phyloP scores from a whole-genome alignment of 2,888 invertebrate species.

The Chymomyza amoena region DNA sequence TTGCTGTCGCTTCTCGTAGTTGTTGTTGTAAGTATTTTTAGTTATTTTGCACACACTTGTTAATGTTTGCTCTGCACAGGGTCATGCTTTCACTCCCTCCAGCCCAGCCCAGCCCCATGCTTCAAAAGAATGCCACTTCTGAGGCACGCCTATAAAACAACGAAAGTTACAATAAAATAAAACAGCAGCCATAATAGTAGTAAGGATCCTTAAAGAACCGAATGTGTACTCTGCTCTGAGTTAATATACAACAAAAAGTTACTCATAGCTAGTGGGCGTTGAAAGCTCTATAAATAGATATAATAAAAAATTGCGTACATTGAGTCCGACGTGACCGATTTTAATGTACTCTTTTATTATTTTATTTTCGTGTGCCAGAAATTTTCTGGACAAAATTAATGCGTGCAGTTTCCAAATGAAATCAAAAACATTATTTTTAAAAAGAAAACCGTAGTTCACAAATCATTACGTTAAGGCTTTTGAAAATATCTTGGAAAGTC shows the following conservation, averaged over 20 bases:
- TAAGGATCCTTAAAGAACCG: background rate
- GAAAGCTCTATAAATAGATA: background rate
- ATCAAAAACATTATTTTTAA: too few relatives aligned
- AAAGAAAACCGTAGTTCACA: too few relatives aligned
- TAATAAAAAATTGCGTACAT: background rate
- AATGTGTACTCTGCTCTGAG: background rate
- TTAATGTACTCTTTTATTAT: too few relatives aligned
- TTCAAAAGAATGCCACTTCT: background rate
- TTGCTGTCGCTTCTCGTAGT: slow-evolving; percentile 32
- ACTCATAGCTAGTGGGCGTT: background rate
- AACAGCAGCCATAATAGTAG: slow-evolving; percentile 15
- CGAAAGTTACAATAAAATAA: background rate
- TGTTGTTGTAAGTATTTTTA: slow-evolving; percentile 33
- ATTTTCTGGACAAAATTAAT: too few relatives aligned
- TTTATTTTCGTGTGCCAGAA: too few relatives aligned
- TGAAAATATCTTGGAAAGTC: too few relatives aligned
- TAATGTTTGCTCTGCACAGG: slow-evolving; percentile 56
- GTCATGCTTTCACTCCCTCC: slow-evolving; percentile 8
- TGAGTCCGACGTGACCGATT: too few relatives aligned
- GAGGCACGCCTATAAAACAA: background rate
- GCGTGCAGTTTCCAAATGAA: too few relatives aligned
- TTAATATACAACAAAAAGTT: background rate
- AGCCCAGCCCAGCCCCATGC: slow-evolving; percentile 29
- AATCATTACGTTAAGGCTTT: too few relatives aligned
- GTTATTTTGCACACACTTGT: slow-evolving; percentile 52